phyloP scores from a whole-genome alignment of 2,888 invertebrate species.

The Pandemis heparana region DNA sequence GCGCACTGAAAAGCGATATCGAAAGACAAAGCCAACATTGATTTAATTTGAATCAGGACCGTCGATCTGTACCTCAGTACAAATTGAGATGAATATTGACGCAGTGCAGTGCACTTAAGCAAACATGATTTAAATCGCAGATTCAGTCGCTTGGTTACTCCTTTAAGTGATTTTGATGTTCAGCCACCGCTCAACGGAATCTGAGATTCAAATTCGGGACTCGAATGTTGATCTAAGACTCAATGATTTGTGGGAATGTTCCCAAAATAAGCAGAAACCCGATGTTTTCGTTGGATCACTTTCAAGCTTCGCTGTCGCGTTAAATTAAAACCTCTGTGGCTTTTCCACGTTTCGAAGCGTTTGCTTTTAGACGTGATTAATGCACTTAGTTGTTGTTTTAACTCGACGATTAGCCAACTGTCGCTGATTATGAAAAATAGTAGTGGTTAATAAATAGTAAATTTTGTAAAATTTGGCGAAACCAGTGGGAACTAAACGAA shows the following conservation, averaged over 20 bases:
- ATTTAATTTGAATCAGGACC: conserved; percentile 21
- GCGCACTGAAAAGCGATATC: conserved; percentile 6
- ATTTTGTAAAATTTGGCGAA: too few relatives aligned
- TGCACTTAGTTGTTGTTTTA: conserved; percentile 27
- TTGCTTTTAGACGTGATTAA: conserved; percentile 34
- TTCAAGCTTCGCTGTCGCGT: conserved; percentile 19
- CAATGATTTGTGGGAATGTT: conserved; percentile 42
- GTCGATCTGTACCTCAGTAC: conserved; percentile 18
- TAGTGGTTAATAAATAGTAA: neutral
- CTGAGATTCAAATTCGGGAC: conserved; percentile 44
- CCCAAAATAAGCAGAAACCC: conserved; percentile 36
- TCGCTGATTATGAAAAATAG: conserved; percentile 7
- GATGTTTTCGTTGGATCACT: conserved; percentile 40
- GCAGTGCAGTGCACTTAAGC: conserved; percentile 52
- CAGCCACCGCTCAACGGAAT: conserved; percentile 40
- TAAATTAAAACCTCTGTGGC: conserved; percentile 20
- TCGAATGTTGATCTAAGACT: conserved; percentile 45
- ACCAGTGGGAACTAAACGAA: neutral
- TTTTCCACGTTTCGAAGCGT: conserved; percentile 31
- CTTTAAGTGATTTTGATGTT: conserved; percentile 56
- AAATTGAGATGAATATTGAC: conserved; percentile 40
- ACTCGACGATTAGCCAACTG: conserved; percentile 26
- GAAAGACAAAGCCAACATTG: conserved; percentile 21
- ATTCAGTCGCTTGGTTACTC: conserved; percentile 57
- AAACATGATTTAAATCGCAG: conserved; percentile 65